phyloP scores from a whole-genome alignment of 1,140 invertebrate genomes.

The Ridgeia piscesae region DNA sequence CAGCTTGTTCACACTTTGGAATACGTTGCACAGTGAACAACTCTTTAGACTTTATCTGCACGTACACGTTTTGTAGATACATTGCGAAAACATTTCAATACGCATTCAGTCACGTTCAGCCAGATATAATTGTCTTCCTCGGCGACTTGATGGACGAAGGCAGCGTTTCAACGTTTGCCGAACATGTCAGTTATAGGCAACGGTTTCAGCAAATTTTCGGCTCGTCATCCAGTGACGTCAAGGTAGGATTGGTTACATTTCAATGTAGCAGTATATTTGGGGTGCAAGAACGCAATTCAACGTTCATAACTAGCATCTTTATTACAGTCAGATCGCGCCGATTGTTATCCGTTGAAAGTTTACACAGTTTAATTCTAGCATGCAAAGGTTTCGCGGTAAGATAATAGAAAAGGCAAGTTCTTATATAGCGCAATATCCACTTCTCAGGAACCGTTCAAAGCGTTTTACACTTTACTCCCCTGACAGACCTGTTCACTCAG shows the following conservation, averaged over 20 bases:
- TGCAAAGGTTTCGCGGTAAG: no score
- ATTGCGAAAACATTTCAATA: conserved; percentile 75
- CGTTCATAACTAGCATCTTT: no score
- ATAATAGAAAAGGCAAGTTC: no score
- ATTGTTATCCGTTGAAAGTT: no score
- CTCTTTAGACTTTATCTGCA: neutral
- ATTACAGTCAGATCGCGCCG: no score
- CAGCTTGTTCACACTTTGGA: neutral
- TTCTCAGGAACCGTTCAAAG: no score
- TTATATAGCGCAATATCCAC: no score
- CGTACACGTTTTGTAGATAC: conserved; percentile 71
- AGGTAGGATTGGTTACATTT: neutral
- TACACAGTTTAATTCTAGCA: no score
- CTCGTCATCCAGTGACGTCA: conserved; percentile 30
- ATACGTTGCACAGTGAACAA: neutral
- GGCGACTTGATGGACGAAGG: conserved; percentile 94
- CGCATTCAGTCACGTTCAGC: conserved; percentile 72
- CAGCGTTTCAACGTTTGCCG: conserved; percentile 69
- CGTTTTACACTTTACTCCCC: no score
- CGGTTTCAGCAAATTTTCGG: conserved; percentile 52
- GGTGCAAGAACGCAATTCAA: no score
- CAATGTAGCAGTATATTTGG: neutral
- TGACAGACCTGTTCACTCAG: no score
- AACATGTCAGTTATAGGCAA: conserved; percentile 60
- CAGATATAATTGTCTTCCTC: conserved; percentile 83